Evolutionary conservation across 2,888 invertebrate species (phyloP).

Genomic region (Asteroscopus sphinx): DNA sequence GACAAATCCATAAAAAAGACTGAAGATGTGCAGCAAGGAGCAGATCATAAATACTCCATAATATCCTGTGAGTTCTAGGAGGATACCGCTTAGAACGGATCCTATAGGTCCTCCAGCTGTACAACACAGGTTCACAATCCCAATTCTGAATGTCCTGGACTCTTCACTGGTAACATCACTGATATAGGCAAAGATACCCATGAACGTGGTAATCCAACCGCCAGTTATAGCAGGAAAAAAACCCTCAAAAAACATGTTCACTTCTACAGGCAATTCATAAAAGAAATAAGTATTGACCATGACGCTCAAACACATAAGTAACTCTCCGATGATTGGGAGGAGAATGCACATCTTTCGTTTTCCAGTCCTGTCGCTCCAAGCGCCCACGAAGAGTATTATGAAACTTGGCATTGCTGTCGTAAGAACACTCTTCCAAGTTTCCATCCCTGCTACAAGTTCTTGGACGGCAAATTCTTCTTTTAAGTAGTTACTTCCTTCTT

Average conservation of each 20-base stretch:
- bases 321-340: conserved; percentile 88
- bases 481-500: too few species aligned
- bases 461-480: too few species aligned
- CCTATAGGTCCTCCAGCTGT: conserved; percentile 83
- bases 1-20: conserved; percentile 81
- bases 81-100: conserved; percentile 79
- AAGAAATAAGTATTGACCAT: conserved; percentile 88
- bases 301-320: conserved; percentile 84
- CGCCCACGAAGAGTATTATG: too few species aligned
- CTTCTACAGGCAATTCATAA: conserved; percentile 87
- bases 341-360: conserved; percentile 90
- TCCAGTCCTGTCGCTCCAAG: conserved; percentile 89
- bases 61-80: conserved; percentile 82
- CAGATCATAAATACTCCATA: conserved; percentile 87
- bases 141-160: conserved; percentile 90
- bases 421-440: too few species aligned
- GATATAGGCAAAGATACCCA: conserved; percentile 91
- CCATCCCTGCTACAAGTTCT: too few species aligned
- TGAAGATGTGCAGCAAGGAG: conserved; percentile 78
- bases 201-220: conserved; percentile 88
- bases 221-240: conserved; percentile 88
- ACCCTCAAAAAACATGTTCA: conserved; percentile 86
- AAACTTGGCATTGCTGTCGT: too few species aligned
- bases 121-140: conserved; percentile 84
- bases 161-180: conserved; percentile 89